phyloP scores from a whole-genome alignment of 2,113 vertebrate species.

The Planiliza haematocheilus region DNA sequence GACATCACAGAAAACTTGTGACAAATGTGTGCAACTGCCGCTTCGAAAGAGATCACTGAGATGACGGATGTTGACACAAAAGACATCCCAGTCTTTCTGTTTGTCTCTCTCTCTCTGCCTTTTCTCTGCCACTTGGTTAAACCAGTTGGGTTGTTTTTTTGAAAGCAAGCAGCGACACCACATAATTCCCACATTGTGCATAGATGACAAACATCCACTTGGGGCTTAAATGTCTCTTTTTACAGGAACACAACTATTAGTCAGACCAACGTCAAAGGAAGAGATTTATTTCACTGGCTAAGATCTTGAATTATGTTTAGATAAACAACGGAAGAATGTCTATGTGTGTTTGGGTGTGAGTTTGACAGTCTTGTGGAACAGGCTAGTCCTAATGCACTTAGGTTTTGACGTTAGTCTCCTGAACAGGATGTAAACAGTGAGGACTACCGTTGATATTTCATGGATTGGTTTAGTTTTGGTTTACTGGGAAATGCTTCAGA shows the following conservation, averaged over 20 bases:
- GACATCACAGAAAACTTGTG: conserved; percentile 24
- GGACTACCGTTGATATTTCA: conserved; percentile 14
- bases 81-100: conserved; percentile 10
- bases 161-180: background rate
- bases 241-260: conserved; percentile 23
- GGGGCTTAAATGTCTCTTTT: conserved; percentile 37
- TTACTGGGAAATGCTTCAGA: background rate
- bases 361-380: conserved; percentile 12
- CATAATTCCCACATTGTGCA: conserved; percentile 42
- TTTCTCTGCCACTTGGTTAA: conserved; percentile 16
- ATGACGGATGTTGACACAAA: conserved; percentile 29
- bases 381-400: conserved; percentile 4
- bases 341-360: background rate
- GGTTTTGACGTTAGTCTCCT: conserved; percentile 16
- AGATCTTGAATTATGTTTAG: conserved; percentile 5
- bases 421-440: conserved; percentile 33
- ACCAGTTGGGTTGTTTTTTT: conserved; percentile 49
- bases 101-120: background rate
- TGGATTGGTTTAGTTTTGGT: conserved; percentile 3
- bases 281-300: conserved; percentile 21
- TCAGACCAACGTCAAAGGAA: conserved; percentile 12
- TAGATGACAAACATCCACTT: conserved; percentile 33
- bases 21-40: conserved; percentile 8
- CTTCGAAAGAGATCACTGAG: conserved; percentile 9
- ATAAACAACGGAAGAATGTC: conserved; percentile 19